Base-by-base conservation (phyloP, 2,888 invertebrate species). In the Meiosimyza platycephala region DNA sequence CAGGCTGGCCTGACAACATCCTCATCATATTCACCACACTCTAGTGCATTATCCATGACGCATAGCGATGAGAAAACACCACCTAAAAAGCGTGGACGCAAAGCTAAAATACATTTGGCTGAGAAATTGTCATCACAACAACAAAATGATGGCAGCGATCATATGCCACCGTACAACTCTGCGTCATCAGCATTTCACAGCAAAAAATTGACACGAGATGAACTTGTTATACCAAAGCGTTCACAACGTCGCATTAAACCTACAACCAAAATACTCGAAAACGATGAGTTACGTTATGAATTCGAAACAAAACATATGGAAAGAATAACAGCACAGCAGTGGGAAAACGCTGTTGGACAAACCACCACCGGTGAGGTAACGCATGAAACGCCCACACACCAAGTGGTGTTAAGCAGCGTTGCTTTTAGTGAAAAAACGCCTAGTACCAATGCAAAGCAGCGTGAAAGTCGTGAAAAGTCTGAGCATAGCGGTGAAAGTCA, bases 191-290 rank as follows among this genome's bases (percentile, higher is more conserved):
- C 22, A 22, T 22, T 47, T 28, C 22, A 60, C 50, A 64, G 15
- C n/a, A 64, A 64, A 9, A 16, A 18, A 5, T 28, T 15, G 22
- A 47, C n/a, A 22, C n/a, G 13, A 60, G 69, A 7, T 77, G 79
- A 75, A 74, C 77, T 63, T 68, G 77, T 80, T 59, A 76, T 80
- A 65, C 85, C 85, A 0, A 85, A 90, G 79, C 86, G 90, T 69
- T 84, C 89, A 22, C 88, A 89, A 71, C 88, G 92, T 6, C 89
- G 91, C 71, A 90, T 92, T 69, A 92, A 92, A 82, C 91, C 92
- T 9, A 92, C 92, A 4, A 89, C 90, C 9, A 92, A 92, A 84
- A 90, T 92, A 62, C 85, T 92, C 33, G 92, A 91, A 28, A 92
- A 92, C 81, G 89, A 92, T 79, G 92, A 91, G 79, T 79, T 91